Percentiles rank a stretch among this genome's conserved stretches.
phyloP scores from a whole-genome alignment of 2,888 invertebrate species.

The Axea sp. region DNA sequence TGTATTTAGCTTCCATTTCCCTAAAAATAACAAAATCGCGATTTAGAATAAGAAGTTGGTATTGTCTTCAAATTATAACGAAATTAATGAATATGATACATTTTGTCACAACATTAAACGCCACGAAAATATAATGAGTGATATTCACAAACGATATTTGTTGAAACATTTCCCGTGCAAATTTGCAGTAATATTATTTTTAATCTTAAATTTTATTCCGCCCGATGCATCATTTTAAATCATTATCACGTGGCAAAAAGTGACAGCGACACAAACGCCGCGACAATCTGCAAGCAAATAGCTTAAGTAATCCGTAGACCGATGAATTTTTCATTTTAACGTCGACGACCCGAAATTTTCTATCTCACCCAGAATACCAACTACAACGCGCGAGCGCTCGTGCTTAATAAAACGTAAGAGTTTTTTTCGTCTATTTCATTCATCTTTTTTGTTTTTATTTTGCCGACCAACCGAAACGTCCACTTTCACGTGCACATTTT shows the following conservation, averaged over 20 bases:
- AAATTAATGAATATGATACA: neutral
- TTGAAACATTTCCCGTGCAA: slow-evolving; percentile 28
- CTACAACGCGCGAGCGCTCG: slow-evolving; percentile 44
- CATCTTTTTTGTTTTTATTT: slow-evolving; percentile 50
- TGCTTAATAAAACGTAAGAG: slow-evolving; percentile 58
- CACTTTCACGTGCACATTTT: slow-evolving; percentile 62
- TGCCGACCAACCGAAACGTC: slow-evolving; percentile 52
- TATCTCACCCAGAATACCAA: slow-evolving; percentile 56
- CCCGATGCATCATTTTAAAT: slow-evolving; percentile 55
- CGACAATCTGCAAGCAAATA: slow-evolving; percentile 60
- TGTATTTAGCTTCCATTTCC: no score
- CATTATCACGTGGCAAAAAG: slow-evolving; percentile 51
- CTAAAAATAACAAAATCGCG: no score
- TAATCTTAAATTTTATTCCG: slow-evolving; percentile 56
- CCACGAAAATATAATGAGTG: slow-evolving; percentile 34
- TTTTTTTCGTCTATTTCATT: slow-evolving; percentile 51
- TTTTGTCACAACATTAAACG: slow-evolving; percentile 13
- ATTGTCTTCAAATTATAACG: no score
- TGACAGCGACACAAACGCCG: slow-evolving; percentile 57
- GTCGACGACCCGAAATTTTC: slow-evolving; percentile 61
- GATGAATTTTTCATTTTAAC: slow-evolving; percentile 62
- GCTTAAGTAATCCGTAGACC: slow-evolving; percentile 62
- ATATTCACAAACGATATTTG: slow-evolving; percentile 22
- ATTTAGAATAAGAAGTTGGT: no score
- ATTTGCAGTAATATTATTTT: slow-evolving; percentile 38